Percentiles rank a stretch among this genome's conserved stretches.
Conservation (phyloP, 2,888 invertebrate genomes). For the Leucophenga maculata region DNA sequence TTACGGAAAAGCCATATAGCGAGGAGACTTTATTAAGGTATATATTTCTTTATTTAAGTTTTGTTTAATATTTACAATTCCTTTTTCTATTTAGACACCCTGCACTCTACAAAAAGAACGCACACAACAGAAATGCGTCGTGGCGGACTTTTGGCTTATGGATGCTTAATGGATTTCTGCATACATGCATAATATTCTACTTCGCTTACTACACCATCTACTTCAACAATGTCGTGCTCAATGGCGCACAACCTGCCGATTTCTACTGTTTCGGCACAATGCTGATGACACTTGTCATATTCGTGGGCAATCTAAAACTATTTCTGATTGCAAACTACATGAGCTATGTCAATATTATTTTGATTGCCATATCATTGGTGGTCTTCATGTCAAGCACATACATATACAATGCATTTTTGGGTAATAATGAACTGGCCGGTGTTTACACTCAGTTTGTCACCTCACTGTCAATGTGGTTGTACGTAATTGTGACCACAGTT, state of each 20-base stretch:
- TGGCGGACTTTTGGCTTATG: conserved; percentile 77
- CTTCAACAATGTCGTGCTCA: conserved; percentile 72
- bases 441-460: conserved; percentile 75
- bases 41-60: conserved; percentile 23
- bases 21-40: conserved; percentile 72
- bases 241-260: conserved; percentile 73
- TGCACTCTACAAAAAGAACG: conserved; percentile 77
- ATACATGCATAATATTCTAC: conserved; percentile 77
- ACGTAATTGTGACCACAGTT: conserved; percentile 73
- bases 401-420: conserved; percentile 76
- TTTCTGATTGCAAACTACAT: conserved; percentile 77
- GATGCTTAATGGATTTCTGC: conserved; percentile 76
- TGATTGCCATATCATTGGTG: conserved; percentile 74
- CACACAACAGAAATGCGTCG: conserved; percentile 77
- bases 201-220: conserved; percentile 72
- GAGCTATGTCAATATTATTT: conserved; percentile 73
- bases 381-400: conserved; percentile 74
- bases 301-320: conserved; percentile 76
- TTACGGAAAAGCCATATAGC: conserved; percentile 81
- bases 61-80: background rate
- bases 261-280: conserved; percentile 76
- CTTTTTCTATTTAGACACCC: conserved; percentile 74
- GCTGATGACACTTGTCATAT: conserved; percentile 74
- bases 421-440: conserved; percentile 74
- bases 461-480: conserved; percentile 76